Conservation (phyloP, 1,140 invertebrate species). For the Samia ricini region DNA sequence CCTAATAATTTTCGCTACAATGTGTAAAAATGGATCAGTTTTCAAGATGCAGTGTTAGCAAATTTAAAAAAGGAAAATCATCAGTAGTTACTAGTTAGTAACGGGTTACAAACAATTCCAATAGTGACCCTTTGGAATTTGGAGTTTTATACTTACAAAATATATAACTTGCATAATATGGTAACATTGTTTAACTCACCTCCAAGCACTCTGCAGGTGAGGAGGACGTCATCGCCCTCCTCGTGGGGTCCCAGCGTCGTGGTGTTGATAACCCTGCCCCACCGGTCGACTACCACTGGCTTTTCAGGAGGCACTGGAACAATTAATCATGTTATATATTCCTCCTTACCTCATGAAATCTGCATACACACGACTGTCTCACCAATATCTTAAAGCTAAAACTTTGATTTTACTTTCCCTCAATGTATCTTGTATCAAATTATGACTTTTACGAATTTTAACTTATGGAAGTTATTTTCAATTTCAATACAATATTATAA, state of each 20-base stretch:
- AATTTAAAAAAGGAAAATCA: no score
- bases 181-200: conserved; percentile 57
- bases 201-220: conserved; percentile 80
- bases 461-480: no score
- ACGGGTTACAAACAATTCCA: no score
- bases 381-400: no score
- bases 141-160: neutral
- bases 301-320: conserved; percentile 89
- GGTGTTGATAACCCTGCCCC: conserved; percentile 84
- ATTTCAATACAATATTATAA: no score
- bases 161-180: neutral
- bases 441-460: no score
- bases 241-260: conserved; percentile 87
- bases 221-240: conserved; percentile 82
- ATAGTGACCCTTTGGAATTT: neutral
- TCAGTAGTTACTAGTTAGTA: no score
- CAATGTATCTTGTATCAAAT: no score
- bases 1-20: neutral
- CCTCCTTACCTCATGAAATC: neutral
- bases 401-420: no score
- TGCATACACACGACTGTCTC: no score
- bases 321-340: neutral
- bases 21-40: neutral
- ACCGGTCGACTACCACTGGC: conserved; percentile 89
- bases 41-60: no score